phyloP scores from a whole-genome alignment of 1,140 invertebrate genomes.

The Rhagoletis pomonella region DNA sequence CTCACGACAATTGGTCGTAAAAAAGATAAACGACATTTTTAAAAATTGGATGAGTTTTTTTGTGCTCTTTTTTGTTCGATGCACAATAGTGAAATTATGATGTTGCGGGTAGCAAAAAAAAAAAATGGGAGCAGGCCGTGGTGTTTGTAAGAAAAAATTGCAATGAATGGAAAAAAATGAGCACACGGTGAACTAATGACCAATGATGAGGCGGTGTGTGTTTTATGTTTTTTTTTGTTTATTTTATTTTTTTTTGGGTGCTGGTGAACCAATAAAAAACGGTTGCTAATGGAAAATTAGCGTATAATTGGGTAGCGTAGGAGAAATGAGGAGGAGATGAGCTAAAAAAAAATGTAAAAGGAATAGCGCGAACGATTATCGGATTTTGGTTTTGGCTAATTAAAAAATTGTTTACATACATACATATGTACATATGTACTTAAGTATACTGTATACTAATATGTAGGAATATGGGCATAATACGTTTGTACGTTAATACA shows the following conservation, averaged over 20 bases:
- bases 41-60: constrained; percentile 50
- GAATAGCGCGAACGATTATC: too few relatives aligned
- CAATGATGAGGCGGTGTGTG: constrained; percentile 11
- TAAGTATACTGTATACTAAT: too few relatives aligned
- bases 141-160: not conserved
- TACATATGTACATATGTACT: too few relatives aligned
- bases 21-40: constrained; percentile 52
- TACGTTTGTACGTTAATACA: too few relatives aligned
- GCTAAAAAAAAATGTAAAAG: too few relatives aligned
- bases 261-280: constrained; percentile 45
- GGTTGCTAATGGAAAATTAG: constrained; percentile 1
- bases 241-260: not conserved
- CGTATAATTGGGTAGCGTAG: constrained; percentile 34
- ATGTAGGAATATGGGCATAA: too few relatives aligned
- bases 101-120: constrained; percentile 42
- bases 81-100: constrained; percentile 40
- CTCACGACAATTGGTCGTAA: constrained; percentile 26
- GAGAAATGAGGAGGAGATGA: not conserved
- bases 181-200: constrained; percentile 12
- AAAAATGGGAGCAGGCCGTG: not conserved
- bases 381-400: too few relatives aligned
- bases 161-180: not conserved
- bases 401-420: too few relatives aligned
- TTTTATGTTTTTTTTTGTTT: not conserved
- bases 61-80: not conserved